Conservation (phyloP, 1,140 invertebrate species). For the Goniozus legneri region DNA sequence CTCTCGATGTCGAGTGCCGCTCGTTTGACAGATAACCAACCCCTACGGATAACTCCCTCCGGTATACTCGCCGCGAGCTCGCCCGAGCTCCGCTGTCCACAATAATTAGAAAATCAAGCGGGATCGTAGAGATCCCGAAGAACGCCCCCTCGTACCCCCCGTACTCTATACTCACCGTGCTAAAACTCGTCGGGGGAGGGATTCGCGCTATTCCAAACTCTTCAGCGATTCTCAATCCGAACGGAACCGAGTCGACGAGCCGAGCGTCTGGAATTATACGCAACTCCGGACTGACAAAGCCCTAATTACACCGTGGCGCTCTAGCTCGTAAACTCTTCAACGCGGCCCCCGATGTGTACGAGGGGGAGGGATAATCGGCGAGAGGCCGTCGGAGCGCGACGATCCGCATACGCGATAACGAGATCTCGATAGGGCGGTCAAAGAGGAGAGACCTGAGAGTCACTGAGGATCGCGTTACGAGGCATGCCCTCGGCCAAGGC, state of each 20-base stretch:
- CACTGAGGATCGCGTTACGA: constrained; percentile 17
- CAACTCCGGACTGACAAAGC: too few relatives aligned
- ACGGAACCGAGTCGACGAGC: too few relatives aligned
- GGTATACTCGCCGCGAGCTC: background rate
- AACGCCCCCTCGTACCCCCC: background rate
- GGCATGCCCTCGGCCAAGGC: too few relatives aligned
- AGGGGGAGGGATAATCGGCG: background rate
- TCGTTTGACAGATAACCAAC: constrained; percentile 16
- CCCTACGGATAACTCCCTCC: too few relatives aligned
- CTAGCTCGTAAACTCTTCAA: too few relatives aligned
- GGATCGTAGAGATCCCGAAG: constrained; percentile 16
- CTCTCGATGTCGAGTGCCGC: constrained; percentile 2
- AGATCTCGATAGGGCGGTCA: constrained; percentile 13
- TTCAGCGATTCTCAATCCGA: too few relatives aligned
- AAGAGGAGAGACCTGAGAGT: constrained; percentile 5
- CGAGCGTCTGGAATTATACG: too few relatives aligned
- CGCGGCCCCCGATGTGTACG: too few relatives aligned
- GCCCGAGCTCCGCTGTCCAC: constrained; percentile 6
- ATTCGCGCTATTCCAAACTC: too few relatives aligned
- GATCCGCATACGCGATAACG: background rate
- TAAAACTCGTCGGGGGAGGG: too few relatives aligned
- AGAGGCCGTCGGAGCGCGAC: background rate
- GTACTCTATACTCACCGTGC: too few relatives aligned
- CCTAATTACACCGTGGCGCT: too few relatives aligned
- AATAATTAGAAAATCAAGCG: constrained; percentile 33